These are phyloP conservation scores for Carettochelys insculpta DNA, from an alignment of 2,113 vertebrate species.

Conservation along the genomic window DNA sequence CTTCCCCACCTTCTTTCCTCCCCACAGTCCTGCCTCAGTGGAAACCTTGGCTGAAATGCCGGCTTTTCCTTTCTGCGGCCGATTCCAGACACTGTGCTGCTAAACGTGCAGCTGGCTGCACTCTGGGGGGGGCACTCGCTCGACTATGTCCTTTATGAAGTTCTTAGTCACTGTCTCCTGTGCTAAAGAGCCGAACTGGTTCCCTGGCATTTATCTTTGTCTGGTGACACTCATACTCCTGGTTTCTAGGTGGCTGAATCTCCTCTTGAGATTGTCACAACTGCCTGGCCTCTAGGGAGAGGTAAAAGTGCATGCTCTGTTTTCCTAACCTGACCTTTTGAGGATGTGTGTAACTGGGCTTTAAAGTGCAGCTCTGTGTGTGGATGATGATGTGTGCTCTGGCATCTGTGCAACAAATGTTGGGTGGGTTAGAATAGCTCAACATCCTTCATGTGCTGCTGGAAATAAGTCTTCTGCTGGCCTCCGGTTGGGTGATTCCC, in stretches of 20 bases:
- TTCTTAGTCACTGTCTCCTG: background rate
- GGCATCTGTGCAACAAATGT: background rate
- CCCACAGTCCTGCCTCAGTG: background rate
- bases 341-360: rapidly evolving
- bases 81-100: background rate
- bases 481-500: background rate
- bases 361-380: background rate
- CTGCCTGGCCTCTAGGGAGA: background rate
- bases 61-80: background rate
- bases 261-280: background rate
- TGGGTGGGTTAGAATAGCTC: background rate
- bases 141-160: background rate
- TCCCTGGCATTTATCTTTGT: background rate
- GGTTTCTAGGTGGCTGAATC: background rate
- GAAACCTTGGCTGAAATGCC: background rate
- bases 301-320: background rate
- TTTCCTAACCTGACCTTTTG: background rate
- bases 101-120: background rate
- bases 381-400: background rate
- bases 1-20: background rate
- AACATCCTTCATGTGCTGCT: background rate
- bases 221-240: background rate
- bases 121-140: background rate
- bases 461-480: background rate
- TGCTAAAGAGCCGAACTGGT: background rate